phyloP scores from a whole-genome alignment of 1,140 invertebrate genomes.

The Belonocnema kinseyi region DNA sequence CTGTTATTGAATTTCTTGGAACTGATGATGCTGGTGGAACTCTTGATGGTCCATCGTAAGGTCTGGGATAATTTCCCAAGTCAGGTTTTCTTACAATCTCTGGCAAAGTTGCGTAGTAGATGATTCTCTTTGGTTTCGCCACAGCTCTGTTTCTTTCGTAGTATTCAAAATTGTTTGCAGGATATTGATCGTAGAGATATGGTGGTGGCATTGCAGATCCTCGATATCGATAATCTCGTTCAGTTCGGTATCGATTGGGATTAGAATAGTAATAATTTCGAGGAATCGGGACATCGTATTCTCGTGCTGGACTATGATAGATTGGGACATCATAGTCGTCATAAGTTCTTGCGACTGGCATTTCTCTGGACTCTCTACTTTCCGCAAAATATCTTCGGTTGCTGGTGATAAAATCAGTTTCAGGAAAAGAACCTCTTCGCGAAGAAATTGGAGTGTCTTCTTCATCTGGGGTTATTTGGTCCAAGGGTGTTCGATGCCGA shows the following conservation, averaged over 20 bases:
- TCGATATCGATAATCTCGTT: conserved; percentile 53
- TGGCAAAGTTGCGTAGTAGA: conserved; percentile 75
- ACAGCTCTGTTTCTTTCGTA: conserved; percentile 62
- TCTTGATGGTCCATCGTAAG: conserved; percentile 51
- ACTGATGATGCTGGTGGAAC: conserved; percentile 32
- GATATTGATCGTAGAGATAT: conserved; percentile 63
- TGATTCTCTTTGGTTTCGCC: conserved; percentile 69
- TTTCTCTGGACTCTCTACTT: conserved; percentile 61
- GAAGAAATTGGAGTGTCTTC: conserved; percentile 28
- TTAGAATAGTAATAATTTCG: conserved; percentile 62
- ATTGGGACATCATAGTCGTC: conserved; percentile 63
- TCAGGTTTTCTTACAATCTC: conserved; percentile 73
- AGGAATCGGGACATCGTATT: conserved; percentile 60
- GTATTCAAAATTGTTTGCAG: conserved; percentile 61
- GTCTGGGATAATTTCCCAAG: conserved; percentile 59
- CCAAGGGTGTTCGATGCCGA: conserved; percentile 55
- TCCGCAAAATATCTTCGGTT: conserved; percentile 45
- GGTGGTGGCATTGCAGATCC: conserved; percentile 47
- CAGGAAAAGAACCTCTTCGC: conserved; percentile 54
- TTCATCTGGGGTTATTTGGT: conserved; percentile 46
- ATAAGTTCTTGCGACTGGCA: conserved; percentile 51
- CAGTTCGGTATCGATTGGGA: conserved; percentile 61
- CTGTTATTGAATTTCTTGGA: conserved; percentile 31
- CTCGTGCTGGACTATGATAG: conserved; percentile 56
- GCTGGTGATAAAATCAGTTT: conserved; percentile 68